These are phyloP conservation scores for Sebastes itinus DNA, from an alignment of 2,797 vertebrate species.

Conservation along the genomic window DNA sequence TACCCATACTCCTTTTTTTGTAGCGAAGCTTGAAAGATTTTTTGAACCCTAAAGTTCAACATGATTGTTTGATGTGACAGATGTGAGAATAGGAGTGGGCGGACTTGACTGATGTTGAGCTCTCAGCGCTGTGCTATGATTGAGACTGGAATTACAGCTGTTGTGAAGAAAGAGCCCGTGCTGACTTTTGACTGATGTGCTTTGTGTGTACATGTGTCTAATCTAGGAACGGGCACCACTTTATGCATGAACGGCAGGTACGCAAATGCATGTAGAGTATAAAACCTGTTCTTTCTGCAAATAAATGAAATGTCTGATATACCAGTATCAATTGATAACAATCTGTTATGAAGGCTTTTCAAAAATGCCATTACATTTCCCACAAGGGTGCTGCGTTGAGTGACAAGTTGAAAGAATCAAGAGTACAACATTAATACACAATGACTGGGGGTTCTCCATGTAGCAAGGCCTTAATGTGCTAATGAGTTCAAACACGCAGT, in stretches of 20 bases:
- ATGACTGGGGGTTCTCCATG: slow-evolving; percentile 56
- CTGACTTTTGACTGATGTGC: slow-evolving; percentile 71
- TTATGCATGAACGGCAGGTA: neutral
- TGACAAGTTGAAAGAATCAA: slow-evolving; percentile 45
- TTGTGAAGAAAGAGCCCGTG: slow-evolving; percentile 55
- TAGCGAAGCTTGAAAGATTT: slow-evolving; percentile 53
- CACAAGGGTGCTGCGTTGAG: slow-evolving; percentile 26
- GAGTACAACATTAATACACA: slow-evolving; percentile 63
- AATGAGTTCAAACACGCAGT: slow-evolving; percentile 81
- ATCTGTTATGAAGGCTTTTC: neutral
- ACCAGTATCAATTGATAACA: neutral
- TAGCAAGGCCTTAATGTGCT: slow-evolving; percentile 72
- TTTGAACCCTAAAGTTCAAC: slow-evolving; percentile 64
- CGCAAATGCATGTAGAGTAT: neutral
- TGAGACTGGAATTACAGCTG: slow-evolving; percentile 73
- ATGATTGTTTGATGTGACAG: slow-evolving; percentile 80
- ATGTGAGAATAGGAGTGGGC: slow-evolving; percentile 74
- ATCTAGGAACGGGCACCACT: neutral
- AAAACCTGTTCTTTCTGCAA: neutral
- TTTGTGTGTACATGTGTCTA: slow-evolving; percentile 19
- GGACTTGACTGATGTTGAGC: slow-evolving; percentile 74
- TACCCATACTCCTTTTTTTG: slow-evolving; percentile 42
- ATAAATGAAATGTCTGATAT: neutral
- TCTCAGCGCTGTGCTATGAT: slow-evolving; percentile 67
- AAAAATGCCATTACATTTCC: slow-evolving; percentile 6